Base-by-base conservation (phyloP, 2,113 vertebrate genomes). In the Podarcis raffonei region DNA sequence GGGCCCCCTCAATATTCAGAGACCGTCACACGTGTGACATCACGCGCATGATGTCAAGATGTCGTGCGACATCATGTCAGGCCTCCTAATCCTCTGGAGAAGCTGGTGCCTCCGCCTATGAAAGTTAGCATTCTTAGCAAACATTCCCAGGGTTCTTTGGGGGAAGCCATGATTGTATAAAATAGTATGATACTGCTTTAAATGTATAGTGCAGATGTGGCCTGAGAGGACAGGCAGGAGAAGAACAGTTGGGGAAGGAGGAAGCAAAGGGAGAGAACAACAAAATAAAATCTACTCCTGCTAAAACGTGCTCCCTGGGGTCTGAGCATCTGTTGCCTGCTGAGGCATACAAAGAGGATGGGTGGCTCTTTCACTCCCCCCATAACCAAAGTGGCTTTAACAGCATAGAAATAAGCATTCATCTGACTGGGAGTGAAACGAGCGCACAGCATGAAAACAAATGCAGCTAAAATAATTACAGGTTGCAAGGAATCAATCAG, bases 401-500 rank as follows among this genome's bases (percentile, higher is more conserved):
- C 86, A 27, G n/a, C 0, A 89, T 89, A 72, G 87, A 89, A 93
- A 90, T 76, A 87, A 77, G 42, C 77, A 75, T 74, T 87, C 32
- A 22, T 87, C 93, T 92, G 82, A 93, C 87, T 13, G 86, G 84
- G 90, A 95, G 83, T 8, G 65, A 90, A 93, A 92, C 37, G 84
- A 91, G 92, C 96, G 94, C 92, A 81, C 91, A 95, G 92, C 84
- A 2, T 92, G 93, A 91, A 94, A 90, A 87, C 92, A 95, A 91
- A 92, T 85, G 77, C 92, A 86, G 88, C 92, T 94, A 83, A 94
- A 96, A 95, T 96, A 96, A 96, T 96, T 94, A 93, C 93, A 95
- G 94, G 95, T 96, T 96, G 93, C 94, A 94, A 91, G 77, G 90
- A 94, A 96, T 95, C 95, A 94, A 93, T 94, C 20, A 90, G 92